Conservation (phyloP, 2,113 vertebrate genomes). For the Emydura subglobosa region DNA sequence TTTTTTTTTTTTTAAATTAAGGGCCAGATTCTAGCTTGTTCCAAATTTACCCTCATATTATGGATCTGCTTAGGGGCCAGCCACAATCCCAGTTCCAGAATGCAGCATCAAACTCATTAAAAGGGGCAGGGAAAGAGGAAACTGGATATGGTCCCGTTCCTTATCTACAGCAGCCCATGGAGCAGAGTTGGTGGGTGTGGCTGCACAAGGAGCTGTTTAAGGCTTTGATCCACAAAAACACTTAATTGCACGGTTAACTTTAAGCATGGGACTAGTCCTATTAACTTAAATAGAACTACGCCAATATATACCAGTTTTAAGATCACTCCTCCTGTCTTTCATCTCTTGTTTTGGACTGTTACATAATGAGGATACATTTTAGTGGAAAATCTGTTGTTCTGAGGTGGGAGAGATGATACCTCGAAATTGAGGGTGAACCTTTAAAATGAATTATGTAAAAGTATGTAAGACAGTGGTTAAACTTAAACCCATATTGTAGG, state of each 20-base stretch:
- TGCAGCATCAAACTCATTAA: neutral
- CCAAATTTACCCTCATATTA: neutral
- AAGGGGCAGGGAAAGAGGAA: neutral
- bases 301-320: neutral
- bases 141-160: neutral
- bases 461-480: neutral
- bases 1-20: neutral
- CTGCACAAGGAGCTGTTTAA: neutral
- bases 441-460: neutral
- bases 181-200: neutral
- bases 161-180: accelerated
- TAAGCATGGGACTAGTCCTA: neutral
- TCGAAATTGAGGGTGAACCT: neutral
- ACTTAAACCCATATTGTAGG: neutral
- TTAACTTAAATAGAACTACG: neutral
- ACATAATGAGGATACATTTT: neutral
- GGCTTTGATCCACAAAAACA: neutral
- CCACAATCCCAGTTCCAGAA: neutral
- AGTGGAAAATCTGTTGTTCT: neutral
- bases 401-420: neutral
- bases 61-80: neutral
- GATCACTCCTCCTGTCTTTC: neutral
- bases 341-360: neutral
- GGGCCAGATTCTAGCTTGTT: neutral
- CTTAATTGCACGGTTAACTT: neutral